Evolutionary conservation across 2,797 vertebrate genomes (phyloP).

Genomic region (Rhinatrema bivittatum): DNA sequence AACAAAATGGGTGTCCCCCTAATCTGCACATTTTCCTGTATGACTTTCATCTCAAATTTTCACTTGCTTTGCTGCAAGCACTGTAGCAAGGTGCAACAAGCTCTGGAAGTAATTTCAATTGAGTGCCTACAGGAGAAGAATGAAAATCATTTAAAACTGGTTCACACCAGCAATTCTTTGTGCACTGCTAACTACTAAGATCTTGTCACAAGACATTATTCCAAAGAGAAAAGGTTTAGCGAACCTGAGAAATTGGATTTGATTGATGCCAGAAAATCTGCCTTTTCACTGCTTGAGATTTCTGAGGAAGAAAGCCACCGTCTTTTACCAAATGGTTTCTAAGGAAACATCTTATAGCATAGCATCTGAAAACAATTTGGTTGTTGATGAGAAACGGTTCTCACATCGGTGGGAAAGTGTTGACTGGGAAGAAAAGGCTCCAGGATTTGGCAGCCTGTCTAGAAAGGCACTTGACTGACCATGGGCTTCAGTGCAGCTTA

Average conservation of each 20-base stretch:
- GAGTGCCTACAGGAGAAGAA: slow-evolving; percentile 38
- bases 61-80: slow-evolving; percentile 8
- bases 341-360: slow-evolving; percentile 69
- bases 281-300: slow-evolving; percentile 68
- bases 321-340: slow-evolving; percentile 71
- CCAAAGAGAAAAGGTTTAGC: slow-evolving; percentile 71
- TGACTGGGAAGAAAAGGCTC: slow-evolving; percentile 56
- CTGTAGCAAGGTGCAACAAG: slow-evolving; percentile 27
- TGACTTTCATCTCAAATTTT: too few relatives aligned
- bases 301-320: slow-evolving; percentile 69
- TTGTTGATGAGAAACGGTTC: slow-evolving; percentile 76
- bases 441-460: slow-evolving; percentile 46
- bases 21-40: neutral
- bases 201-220: slow-evolving; percentile 70
- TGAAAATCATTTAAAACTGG: slow-evolving; percentile 54
- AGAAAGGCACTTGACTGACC: slow-evolving; percentile 42
- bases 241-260: slow-evolving; percentile 80
- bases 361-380: slow-evolving; percentile 81
- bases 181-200: slow-evolving; percentile 63
- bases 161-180: slow-evolving; percentile 56
- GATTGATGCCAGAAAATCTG: slow-evolving; percentile 75
- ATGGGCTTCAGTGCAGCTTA: slow-evolving; percentile 37
- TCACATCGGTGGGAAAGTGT: slow-evolving; percentile 75
- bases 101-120: slow-evolving; percentile 33
- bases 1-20: too few relatives aligned